phyloP scores from a whole-genome alignment of 2,113 vertebrate species.

The Chionis minor region DNA sequence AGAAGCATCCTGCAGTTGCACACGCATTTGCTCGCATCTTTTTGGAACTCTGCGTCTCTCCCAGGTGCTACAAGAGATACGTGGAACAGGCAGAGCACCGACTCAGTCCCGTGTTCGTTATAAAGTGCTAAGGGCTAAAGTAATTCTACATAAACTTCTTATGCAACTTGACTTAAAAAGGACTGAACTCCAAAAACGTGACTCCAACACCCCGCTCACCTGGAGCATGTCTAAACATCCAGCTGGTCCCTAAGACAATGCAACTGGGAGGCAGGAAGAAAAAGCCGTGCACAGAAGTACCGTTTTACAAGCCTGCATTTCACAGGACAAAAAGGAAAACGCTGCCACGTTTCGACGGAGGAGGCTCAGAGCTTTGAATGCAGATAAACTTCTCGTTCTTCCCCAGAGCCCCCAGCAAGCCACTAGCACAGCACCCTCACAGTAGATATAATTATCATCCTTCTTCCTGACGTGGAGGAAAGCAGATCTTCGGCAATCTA shows the following conservation, averaged over 20 bases:
- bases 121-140: neutral
- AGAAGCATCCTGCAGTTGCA: neutral
- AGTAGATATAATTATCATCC: neutral
- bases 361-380: neutral
- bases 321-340: neutral
- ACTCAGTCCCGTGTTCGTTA: accelerated
- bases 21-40: neutral
- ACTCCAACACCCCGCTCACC: neutral
- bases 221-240: neutral
- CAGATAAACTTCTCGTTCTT: neutral
- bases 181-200: neutral
- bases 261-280: neutral
- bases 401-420: neutral
- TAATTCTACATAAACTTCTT: neutral
- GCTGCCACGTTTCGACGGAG: accelerated
- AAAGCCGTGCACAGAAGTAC: accelerated
- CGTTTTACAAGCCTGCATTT: no score
- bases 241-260: neutral
- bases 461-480: neutral
- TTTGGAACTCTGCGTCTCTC: neutral
- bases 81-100: neutral
- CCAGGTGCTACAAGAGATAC: neutral
- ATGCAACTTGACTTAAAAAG: neutral
- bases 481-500: neutral
- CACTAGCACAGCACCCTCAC: accelerated